Conservation (phyloP, 2,797 vertebrate species). For the Arrhamphus sclerolepis region DNA sequence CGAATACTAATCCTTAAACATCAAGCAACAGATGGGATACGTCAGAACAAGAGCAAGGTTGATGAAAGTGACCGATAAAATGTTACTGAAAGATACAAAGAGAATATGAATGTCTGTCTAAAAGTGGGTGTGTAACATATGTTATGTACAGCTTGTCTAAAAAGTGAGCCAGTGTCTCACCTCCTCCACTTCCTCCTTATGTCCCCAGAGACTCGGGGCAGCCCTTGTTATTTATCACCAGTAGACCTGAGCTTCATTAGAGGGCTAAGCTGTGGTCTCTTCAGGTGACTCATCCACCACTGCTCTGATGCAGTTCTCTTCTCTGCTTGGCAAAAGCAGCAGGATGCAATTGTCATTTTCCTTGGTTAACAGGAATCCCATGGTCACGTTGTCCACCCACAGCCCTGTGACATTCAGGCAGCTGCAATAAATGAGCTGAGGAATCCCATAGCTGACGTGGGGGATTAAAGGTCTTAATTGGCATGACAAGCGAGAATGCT, state of each 20-base stretch:
- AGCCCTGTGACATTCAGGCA: slow-evolving; percentile 61
- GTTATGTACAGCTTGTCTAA: background rate
- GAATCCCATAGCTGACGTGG: slow-evolving; percentile 54
- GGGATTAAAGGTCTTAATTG: slow-evolving; percentile 54
- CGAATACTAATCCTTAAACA: slow-evolving; percentile 64
- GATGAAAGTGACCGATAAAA: slow-evolving; percentile 50
- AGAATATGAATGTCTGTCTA: slow-evolving; percentile 13
- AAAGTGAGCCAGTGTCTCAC: slow-evolving; percentile 30
- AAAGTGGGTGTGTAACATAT: slow-evolving; percentile 1
- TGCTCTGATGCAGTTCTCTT: slow-evolving; percentile 8
- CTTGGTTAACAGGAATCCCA: slow-evolving; percentile 63
- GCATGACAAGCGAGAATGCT: slow-evolving; percentile 13
- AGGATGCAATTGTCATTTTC: slow-evolving; percentile 69
- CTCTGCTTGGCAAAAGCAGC: slow-evolving; percentile 40
- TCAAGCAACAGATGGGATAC: slow-evolving; percentile 49
- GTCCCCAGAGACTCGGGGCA: slow-evolving; percentile 29
- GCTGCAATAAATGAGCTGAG: slow-evolving; percentile 57
- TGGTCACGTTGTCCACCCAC: slow-evolving; percentile 53
- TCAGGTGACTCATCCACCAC: slow-evolving; percentile 61
- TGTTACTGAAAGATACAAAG: slow-evolving; percentile 27
- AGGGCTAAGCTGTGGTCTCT: slow-evolving; percentile 24
- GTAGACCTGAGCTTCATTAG: slow-evolving; percentile 58
- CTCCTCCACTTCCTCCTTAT: slow-evolving; percentile 19
- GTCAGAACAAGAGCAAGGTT: slow-evolving; percentile 19
- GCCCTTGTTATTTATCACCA: slow-evolving; percentile 55